These are phyloP conservation scores for Ophthalmolycus amberensis DNA, from an alignment of 2,113 vertebrate genomes.

Conservation along the genomic window DNA sequence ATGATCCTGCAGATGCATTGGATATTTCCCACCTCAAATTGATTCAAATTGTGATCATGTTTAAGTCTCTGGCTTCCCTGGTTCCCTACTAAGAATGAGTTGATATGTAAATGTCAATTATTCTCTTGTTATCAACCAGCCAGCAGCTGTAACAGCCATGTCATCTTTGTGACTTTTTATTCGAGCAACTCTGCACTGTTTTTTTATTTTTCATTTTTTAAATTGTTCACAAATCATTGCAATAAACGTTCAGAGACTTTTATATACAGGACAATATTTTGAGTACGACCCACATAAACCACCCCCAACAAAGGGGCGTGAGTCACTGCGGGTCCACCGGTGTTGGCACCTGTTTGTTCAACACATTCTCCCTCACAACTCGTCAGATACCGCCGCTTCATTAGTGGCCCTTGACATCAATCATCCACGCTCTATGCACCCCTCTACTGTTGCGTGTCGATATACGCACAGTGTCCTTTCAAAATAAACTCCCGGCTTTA, in stretches of 20 bases:
- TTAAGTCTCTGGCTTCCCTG: not conserved
- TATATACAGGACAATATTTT: no score
- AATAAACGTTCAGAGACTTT: not conserved
- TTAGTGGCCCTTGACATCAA: not conserved
- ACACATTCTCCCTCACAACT: not conserved
- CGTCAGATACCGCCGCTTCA: no score
- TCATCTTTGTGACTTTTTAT: not conserved
- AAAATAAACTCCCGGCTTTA: no score
- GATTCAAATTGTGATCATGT: not conserved
- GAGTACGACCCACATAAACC: no score
- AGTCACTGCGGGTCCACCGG: no score
- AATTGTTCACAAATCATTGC: no score
- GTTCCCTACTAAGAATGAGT: not conserved
- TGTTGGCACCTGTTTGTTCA: not conserved
- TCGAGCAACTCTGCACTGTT: not conserved
- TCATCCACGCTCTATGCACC: not conserved
- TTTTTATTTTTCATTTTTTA: not conserved
- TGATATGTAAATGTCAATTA: not conserved
- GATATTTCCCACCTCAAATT: not conserved
- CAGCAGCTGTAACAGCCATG: not conserved
- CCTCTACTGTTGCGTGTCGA: no score
- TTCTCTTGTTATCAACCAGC: not conserved
- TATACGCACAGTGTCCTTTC: no score
- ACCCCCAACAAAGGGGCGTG: no score
- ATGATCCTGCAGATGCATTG: not conserved